Evolutionary conservation across 2,797 vertebrate genomes (phyloP), one percentile per base, ranked within the genome.

Genomic region (Holocentrus rufus): DNA sequence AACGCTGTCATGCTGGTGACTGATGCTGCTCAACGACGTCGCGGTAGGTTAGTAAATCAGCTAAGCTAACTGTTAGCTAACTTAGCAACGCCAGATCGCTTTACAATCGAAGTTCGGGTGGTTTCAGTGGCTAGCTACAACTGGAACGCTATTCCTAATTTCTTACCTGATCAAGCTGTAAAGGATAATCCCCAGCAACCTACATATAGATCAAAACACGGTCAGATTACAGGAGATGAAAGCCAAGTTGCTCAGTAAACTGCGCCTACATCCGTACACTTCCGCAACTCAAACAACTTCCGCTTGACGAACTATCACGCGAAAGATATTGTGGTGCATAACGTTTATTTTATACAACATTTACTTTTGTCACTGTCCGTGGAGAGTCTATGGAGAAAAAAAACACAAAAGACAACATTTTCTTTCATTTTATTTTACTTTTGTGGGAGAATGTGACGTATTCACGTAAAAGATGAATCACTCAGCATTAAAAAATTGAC

Each of bases 241-340:
- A 25, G 30, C 0, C 34, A 42, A 50, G 11, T 22, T 3, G 60
- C 60, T 67, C 56, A 57, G 23, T 30, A 36, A 66, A 9, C 34
- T 66, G 63, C 74, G 49, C 63, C 74, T 72, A 44, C 69, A 62
- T 73, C 81, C 5, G 42, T 22, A 27, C 69, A 88, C 88, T 93
- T 93, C 91, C 92, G 92, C 86, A 84, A 86, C 85, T 72, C 81
- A 17, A 73, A 57, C 77, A 44, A 89, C 83, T 88, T 90, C 87
- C 85, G 85, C 57, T 54, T 66, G 9, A 55, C 50, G 64, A 30
- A 20, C n/a, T 4, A 11, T 47, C 44, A n/a, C 42, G 25, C 15
- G 4, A 27, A 27, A 27, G 25, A 27, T 27, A 27, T 27, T 27
- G 25, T 27, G 39, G 39, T 10, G 39, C 11, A 42, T 42, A 42